Base-by-base conservation (phyloP, 2,888 invertebrate species). In the Mactromeris polynyma region DNA sequence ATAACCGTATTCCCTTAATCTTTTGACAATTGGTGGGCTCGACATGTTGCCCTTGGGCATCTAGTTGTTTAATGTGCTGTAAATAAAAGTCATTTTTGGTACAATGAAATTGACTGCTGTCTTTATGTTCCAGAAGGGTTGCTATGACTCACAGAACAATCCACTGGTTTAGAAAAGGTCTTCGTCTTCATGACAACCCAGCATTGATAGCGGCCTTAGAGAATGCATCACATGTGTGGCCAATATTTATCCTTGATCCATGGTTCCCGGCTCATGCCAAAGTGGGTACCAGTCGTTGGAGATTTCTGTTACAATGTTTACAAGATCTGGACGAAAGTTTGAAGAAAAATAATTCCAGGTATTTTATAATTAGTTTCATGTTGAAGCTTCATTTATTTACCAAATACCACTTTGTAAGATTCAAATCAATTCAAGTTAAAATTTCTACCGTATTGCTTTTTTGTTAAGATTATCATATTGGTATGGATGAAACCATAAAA, bases 121-220 rank as follows among this genome's bases (percentile, higher is more conserved):
- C 58, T 58, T 58, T 2, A n/a, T 58, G 19, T 58, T 58, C 58
- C 3, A 51, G 51, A 51, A 58, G n/a, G 21, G n/a, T n/a, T 58
- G 58, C 58, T 26, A 93, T 93, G 93, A 89, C 91, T 36, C 89
- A 92, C 42, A 92, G 91, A 84, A 87, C 93, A 6, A 98, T 98
- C 64, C 98, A 98, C 96, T 99, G 98, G 98, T 98, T 98, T 97
- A 97, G 98, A 40, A 98, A 98, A 97, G 98, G 98, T 1, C 97
- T 98, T 19, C 97, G 98, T 33, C 97, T 99, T 54, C 98, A 98
- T 96, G 98, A 99, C 96, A 98, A 98, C 96, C 98, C 98, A 0
- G 98, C 98, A 3, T 96, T 98, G 73, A 97, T 97, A 83, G 98
- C 98, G 94, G 98, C 98, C 97, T 98, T 31, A 87, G 97, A 95